These are phyloP conservation scores for Reticulitermes speratus DNA, from an alignment of 1,140 invertebrate species.

Conservation along the genomic window DNA sequence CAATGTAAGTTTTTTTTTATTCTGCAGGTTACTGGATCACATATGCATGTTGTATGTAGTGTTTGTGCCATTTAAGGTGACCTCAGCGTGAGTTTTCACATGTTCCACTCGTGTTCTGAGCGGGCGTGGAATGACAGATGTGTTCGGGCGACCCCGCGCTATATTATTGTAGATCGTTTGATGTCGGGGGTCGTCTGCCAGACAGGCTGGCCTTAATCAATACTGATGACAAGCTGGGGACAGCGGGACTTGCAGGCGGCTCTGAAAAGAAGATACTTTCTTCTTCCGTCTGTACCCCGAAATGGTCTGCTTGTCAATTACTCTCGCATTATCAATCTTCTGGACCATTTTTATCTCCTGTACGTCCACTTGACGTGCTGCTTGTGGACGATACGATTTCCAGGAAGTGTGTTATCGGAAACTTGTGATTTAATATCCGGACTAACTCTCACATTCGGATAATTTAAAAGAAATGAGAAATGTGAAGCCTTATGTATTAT, in stretches of 20 bases:
- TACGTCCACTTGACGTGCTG: background rate
- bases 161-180: slow-evolving; percentile 13
- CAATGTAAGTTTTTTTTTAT: too few species aligned
- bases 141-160: background rate
- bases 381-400: background rate
- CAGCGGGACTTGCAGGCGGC: background rate
- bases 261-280: slow-evolving; percentile 8
- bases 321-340: background rate
- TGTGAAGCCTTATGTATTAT: background rate
- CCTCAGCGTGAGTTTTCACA: background rate
- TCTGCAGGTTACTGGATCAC: too few species aligned
- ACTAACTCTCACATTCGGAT: background rate
- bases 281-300: background rate
- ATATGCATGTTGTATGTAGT: too few species aligned
- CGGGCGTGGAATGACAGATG: background rate
- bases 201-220: background rate
- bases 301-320: background rate
- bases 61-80: too few species aligned
- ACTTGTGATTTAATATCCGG: background rate
- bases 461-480: background rate
- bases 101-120: background rate
- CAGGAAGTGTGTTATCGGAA: background rate
- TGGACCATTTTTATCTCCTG: background rate
- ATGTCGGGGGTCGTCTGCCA: background rate
- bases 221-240: background rate